Evolutionary conservation across 2,888 invertebrate species (phyloP).

Genomic region (Sinopyrophorus schimmeli): DNA sequence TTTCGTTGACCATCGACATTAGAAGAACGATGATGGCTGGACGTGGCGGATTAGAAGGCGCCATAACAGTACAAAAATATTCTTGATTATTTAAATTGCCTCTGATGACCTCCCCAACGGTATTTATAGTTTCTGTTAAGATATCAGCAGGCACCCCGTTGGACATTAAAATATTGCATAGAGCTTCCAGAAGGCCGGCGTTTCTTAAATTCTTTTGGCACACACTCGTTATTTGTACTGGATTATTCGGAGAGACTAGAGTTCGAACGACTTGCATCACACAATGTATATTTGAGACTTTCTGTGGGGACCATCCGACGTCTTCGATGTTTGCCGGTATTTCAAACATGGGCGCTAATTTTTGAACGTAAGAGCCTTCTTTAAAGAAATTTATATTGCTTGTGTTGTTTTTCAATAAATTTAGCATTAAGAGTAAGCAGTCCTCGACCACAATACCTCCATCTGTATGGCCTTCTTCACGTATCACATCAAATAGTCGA

Average conservation of each 20-base stretch:
- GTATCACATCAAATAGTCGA: constrained; percentile 89
- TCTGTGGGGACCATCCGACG: constrained; percentile 88
- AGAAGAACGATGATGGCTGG: constrained; percentile 92
- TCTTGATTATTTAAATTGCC: constrained; percentile 92
- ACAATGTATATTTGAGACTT: constrained; percentile 91
- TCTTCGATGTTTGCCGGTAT: constrained; percentile 73
- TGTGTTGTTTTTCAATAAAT: constrained; percentile 90
- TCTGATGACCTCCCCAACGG: constrained; percentile 89
- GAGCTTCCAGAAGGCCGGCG: constrained; percentile 76
- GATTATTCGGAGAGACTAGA: constrained; percentile 91
- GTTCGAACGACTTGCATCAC: constrained; percentile 88
- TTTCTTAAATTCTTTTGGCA: constrained; percentile 90
- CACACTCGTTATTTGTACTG: constrained; percentile 73
- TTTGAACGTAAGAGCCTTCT: constrained; percentile 95
- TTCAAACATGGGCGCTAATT: constrained; percentile 85
- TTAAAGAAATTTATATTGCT: constrained; percentile 99
- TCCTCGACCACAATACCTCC: constrained; percentile 99
- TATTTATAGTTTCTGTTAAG: constrained; percentile 92
- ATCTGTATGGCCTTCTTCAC: constrained; percentile 83
- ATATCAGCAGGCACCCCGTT: constrained; percentile 96
- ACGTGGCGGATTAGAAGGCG: constrained; percentile 90
- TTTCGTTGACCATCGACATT: constrained; percentile 99
- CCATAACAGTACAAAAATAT: constrained; percentile 85
- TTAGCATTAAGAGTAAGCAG: constrained; percentile 89
- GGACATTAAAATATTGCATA: constrained; percentile 93